A percentile compares a stretch with the other conserved stretches of the same genome.
Evolutionary conservation across 2,888 invertebrate genomes (phyloP).

Genomic region (Fragum sueziense): DNA sequence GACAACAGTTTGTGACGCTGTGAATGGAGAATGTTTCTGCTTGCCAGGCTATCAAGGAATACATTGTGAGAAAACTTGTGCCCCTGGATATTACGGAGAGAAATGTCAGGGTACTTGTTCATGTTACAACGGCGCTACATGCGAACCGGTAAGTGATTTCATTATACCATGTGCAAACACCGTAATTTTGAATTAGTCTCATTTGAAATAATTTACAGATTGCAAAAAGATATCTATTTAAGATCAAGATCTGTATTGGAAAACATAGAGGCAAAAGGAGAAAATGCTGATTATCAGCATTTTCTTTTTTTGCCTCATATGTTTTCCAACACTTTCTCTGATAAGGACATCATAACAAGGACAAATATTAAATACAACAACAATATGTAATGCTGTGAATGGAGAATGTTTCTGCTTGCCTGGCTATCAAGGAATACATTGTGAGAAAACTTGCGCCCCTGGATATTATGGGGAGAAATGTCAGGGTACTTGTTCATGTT

Average conservation of each 20-base stretch:
- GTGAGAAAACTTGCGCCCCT: constrained; percentile 58
- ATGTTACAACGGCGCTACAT: constrained; percentile 62
- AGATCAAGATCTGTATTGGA: too few species aligned
- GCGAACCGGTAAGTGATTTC: constrained; percentile 66
- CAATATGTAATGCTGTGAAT: constrained; percentile 42
- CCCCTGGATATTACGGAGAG: constrained; percentile 61
- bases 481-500: constrained; percentile 57
- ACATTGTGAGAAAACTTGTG: constrained; percentile 62
- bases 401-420: constrained; percentile 64
- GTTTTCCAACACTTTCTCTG: too few species aligned
- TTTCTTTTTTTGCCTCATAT: too few species aligned
- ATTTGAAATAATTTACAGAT: too few species aligned
- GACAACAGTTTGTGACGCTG: constrained; percentile 55
- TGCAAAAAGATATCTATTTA: too few species aligned
- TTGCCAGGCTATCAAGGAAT: constrained; percentile 62
- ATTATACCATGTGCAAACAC: too few species aligned
- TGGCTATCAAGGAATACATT: constrained; percentile 62
- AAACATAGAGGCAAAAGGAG: too few species aligned
- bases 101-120: constrained; percentile 56
- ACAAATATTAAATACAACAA: too few species aligned
- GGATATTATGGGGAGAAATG: constrained; percentile 66
- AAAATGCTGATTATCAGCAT: too few species aligned
- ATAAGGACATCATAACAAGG: too few species aligned
- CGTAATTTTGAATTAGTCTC: too few species aligned
- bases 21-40: constrained; percentile 62